A percentile compares a stretch with the other conserved stretches of the same genome.
phyloP scores from a whole-genome alignment of 2,797 vertebrate species.

The Dendrocincla tyrannina region DNA sequence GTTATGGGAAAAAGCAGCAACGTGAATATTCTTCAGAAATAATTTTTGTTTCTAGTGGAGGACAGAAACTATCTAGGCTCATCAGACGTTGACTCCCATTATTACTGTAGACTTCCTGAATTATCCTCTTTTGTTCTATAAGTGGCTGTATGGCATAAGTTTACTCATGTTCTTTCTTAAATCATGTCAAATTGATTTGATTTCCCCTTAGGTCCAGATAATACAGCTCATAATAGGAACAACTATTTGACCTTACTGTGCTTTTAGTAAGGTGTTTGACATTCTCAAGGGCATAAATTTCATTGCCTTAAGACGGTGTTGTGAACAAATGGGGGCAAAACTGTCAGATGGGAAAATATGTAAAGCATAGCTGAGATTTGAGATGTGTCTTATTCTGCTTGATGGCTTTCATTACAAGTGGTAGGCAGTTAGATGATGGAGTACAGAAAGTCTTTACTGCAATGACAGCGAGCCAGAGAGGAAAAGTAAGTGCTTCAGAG shows the following conservation, averaged over 20 bases:
- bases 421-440: background rate
- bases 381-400: background rate
- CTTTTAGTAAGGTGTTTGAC: background rate
- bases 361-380: background rate
- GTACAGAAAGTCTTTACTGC: background rate
- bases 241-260: background rate
- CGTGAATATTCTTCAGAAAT: background rate
- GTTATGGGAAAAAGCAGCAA: background rate
- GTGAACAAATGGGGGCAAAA: background rate
- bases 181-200: background rate
- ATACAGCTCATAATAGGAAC: background rate
- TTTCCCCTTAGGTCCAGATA: background rate
- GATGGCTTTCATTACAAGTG: background rate
- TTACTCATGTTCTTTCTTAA: background rate
- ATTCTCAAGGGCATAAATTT: background rate
- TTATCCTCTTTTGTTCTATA: background rate
- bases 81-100: background rate
- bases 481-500: background rate
- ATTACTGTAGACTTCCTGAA: background rate
- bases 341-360: background rate
- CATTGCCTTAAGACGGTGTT: background rate
- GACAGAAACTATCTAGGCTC: background rate
- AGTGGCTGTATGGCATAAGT: background rate
- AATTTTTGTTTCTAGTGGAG: background rate
- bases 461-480: background rate